Conservation (phyloP, 2,797 vertebrate species). For the Lepilemur ruficaudatus region DNA sequence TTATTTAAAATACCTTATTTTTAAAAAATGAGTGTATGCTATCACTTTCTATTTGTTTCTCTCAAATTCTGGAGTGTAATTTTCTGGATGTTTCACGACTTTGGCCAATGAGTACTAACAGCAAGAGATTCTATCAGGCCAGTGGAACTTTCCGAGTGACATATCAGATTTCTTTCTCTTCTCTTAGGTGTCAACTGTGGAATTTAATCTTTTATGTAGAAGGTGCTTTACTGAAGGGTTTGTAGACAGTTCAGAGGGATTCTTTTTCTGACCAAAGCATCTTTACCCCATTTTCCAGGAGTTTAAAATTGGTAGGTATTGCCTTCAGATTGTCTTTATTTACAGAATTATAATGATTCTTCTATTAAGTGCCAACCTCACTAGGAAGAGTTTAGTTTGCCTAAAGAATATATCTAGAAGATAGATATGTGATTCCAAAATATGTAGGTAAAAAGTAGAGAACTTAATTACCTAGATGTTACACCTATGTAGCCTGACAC, state of each 20-base stretch:
- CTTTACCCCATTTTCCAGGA: slow-evolving; percentile 37
- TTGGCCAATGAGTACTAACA: background rate
- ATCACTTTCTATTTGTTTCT: background rate
- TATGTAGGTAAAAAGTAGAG: background rate
- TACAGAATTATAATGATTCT: background rate
- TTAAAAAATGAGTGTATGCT: background rate
- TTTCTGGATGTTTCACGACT: background rate
- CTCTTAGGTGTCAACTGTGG: slow-evolving; percentile 8
- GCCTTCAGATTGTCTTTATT: background rate
- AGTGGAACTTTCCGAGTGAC: slow-evolving; percentile 18
- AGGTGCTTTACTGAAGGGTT: slow-evolving; percentile 15
- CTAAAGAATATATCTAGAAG: background rate
- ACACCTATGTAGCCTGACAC: background rate
- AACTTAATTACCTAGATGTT: background rate
- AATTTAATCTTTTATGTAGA: slow-evolving; percentile 67
- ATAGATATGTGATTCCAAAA: background rate
- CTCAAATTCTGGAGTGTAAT: background rate
- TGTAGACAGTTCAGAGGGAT: background rate
- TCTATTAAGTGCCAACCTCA: background rate
- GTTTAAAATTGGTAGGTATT: background rate
- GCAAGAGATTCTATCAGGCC: slow-evolving; percentile 14
- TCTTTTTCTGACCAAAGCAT: background rate
- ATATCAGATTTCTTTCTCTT: slow-evolving; percentile 52
- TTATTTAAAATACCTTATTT: background rate
- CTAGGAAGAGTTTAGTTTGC: background rate